Evolutionary conservation across 2,888 invertebrate species (phyloP).

Genomic region (Morpho achilles): DNA sequence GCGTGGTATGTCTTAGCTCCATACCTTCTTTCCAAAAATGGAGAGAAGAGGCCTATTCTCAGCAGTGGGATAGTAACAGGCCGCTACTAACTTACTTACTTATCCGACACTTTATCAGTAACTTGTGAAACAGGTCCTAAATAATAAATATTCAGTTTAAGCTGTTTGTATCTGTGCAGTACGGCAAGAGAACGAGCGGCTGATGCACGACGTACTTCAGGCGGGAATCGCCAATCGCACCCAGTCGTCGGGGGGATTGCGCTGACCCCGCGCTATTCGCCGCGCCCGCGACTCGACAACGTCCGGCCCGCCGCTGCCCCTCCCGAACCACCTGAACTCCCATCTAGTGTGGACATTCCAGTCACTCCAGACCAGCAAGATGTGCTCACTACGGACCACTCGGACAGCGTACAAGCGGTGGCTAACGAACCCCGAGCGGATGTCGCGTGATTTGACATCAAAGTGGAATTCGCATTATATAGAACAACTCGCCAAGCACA

Average conservation of each 20-base stretch:
- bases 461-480: not conserved
- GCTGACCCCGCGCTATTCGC: conserved; percentile 77
- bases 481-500: too few relatives aligned
- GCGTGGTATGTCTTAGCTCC: too few relatives aligned
- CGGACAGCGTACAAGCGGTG: conserved; percentile 17
- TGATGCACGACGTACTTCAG: conserved; percentile 88
- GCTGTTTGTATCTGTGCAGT: conserved; percentile 81
- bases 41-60: too few relatives aligned
- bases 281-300: conserved; percentile 68
- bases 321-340: conserved; percentile 57
- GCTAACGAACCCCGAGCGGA: conserved; percentile 40
- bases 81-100: too few relatives aligned
- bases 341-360: conserved; percentile 29
- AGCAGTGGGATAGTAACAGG: too few relatives aligned
- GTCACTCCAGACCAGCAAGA: conserved; percentile 23
- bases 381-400: conserved; percentile 27
- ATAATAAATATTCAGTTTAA: conserved; percentile 45
- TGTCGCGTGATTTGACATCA: conserved; percentile 45
- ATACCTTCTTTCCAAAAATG: too few relatives aligned
- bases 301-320: conserved; percentile 71
- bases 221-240: conserved; percentile 77
- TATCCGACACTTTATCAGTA: too few relatives aligned
- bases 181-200: conserved; percentile 92
- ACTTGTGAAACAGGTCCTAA: too few relatives aligned
- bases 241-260: conserved; percentile 76